Conservation (phyloP, 2,113 vertebrate genomes). For the Potamarius usumacintae region DNA sequence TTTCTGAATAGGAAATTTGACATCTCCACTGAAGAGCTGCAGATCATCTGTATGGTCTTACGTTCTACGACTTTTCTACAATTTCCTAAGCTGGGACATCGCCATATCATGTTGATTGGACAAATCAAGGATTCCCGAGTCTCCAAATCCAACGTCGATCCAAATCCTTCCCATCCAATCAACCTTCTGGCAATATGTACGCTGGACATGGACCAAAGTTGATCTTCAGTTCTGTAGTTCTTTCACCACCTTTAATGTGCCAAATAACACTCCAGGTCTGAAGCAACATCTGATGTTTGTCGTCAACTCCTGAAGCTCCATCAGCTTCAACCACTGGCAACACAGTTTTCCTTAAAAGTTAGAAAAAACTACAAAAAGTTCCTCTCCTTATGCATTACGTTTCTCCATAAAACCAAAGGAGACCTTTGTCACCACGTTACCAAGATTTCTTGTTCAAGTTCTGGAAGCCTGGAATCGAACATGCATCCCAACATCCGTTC, state of each 20-base stretch:
- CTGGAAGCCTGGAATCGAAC: background rate
- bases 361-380: background rate
- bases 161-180: background rate
- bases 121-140: background rate
- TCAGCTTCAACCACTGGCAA: background rate
- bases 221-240: background rate
- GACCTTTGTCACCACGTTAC: background rate
- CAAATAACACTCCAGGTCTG: background rate
- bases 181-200: background rate
- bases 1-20: background rate
- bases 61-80: constrained; percentile 28
- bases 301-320: background rate
- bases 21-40: background rate
- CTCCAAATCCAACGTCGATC: background rate
- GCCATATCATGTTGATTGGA: constrained; percentile 19
- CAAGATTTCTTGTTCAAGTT: constrained; percentile 3
- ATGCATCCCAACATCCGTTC: background rate
- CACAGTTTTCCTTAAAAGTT: background rate
- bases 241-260: background rate
- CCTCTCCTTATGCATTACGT: background rate
- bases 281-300: constrained; percentile 14
- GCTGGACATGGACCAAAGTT: constrained; percentile 22
- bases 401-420: background rate
- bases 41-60: constrained; percentile 34
- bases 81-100: constrained; percentile 42